Percentiles rank a stretch among this genome's conserved stretches.
Evolutionary conservation across 2,888 invertebrate genomes (phyloP).

Genomic region (Rhodophaea formosa): DNA sequence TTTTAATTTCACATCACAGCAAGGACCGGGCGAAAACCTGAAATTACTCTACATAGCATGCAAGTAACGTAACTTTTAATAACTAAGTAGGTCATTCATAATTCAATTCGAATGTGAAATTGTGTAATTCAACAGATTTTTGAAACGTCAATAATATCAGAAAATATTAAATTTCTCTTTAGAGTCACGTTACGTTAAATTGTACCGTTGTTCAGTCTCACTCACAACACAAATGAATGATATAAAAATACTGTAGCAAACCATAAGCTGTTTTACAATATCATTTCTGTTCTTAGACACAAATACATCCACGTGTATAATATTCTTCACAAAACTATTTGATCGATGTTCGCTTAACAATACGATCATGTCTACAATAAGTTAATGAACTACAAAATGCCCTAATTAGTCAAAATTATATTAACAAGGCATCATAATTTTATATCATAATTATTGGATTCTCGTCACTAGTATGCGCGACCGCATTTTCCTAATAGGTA

Average conservation of each 20-base stretch:
- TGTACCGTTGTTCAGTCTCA: constrained; percentile 79
- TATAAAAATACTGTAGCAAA: constrained; percentile 76
- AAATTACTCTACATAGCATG: constrained; percentile 75
- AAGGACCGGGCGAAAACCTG: constrained; percentile 79
- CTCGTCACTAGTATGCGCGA: constrained; percentile 81
- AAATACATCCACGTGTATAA: constrained; percentile 51
- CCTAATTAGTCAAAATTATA: constrained; percentile 76
- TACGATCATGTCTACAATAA: constrained; percentile 75
- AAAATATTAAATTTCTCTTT: constrained; percentile 55
- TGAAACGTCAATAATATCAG: constrained; percentile 59
- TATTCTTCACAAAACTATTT: constrained; percentile 63
- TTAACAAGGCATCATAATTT: constrained; percentile 72
- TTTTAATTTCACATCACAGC: constrained; percentile 68
- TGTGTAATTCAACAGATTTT: constrained; percentile 35
- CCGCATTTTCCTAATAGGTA: constrained; percentile 72
- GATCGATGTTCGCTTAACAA: constrained; percentile 69
- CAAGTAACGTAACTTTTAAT: constrained; percentile 70
- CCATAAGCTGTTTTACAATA: constrained; percentile 54
- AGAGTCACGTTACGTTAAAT: constrained; percentile 63
- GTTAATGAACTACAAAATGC: constrained; percentile 78
- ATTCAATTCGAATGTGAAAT: constrained; percentile 40
- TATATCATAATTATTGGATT: constrained; percentile 79
- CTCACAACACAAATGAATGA: constrained; percentile 73
- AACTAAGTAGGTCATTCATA: constrained; percentile 56
- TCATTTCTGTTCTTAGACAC: constrained; percentile 46